Percentiles rank a stretch among this genome's conserved stretches.
Evolutionary conservation across 2,888 invertebrate species (phyloP).

Genomic region (Creontiades dilutus): DNA sequence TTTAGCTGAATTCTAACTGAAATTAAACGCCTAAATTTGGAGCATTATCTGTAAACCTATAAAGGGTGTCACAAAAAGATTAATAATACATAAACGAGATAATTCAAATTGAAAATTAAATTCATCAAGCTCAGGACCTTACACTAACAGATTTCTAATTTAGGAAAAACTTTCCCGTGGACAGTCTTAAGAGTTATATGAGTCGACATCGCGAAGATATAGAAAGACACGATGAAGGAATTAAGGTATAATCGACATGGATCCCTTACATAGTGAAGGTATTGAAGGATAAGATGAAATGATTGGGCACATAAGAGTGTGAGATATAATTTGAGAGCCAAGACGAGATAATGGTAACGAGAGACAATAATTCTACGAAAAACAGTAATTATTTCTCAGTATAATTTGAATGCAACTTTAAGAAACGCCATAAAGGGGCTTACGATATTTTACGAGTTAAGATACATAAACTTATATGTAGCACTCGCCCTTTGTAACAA

Average conservation of each 20-base stretch:
- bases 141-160: not conserved
- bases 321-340: not conserved
- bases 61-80: no score
- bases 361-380: not conserved
- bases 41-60: no score
- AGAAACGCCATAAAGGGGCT: not conserved
- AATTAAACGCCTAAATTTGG: no score
- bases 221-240: not conserved
- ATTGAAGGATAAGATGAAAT: no score
- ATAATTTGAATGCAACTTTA: not conserved
- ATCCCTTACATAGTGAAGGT: not conserved
- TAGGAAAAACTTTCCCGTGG: not conserved
- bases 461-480: not conserved
- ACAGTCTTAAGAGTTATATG: not conserved
- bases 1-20: no score
- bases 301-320: no score
- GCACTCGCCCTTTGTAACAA: slow-evolving; percentile 4
- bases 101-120: no score
- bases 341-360: not conserved
- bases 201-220: no score
- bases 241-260: not conserved
- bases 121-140: no score
- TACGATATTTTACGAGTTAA: not conserved
- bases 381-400: not conserved
- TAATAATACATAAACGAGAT: no score